These are phyloP conservation scores for Anthonomus grandis DNA, from an alignment of 1,140 invertebrate genomes.

Conservation along the genomic window DNA sequence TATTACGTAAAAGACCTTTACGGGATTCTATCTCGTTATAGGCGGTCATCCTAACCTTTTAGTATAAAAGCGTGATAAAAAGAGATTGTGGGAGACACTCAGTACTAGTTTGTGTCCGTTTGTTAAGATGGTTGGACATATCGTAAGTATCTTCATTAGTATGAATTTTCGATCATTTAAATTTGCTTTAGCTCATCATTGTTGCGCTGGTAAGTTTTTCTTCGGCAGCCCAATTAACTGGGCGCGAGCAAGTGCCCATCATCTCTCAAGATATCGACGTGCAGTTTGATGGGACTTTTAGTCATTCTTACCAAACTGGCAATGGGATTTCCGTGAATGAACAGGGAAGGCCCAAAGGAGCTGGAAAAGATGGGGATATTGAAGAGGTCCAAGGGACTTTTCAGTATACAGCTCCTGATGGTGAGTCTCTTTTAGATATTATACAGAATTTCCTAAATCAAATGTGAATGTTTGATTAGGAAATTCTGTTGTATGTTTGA, in stretches of 20 bases:
- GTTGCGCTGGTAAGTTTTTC: constrained; percentile 6
- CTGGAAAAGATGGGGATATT: constrained; percentile 56
- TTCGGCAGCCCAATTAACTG: constrained; percentile 50
- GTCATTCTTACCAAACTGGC: constrained; percentile 38
- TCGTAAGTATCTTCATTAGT: too few relatives aligned
- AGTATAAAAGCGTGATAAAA: too few relatives aligned
- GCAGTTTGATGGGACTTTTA: constrained; percentile 65
- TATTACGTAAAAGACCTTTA: too few relatives aligned
- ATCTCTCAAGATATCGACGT: constrained; percentile 59
- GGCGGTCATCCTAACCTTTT: too few relatives aligned
- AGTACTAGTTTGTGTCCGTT: too few relatives aligned
- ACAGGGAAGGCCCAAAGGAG: constrained; percentile 44
- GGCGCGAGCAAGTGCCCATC: constrained; percentile 58
- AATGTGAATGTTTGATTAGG: too few relatives aligned
- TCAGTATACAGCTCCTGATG: constrained; percentile 77
- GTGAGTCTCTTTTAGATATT: constrained; percentile 48
- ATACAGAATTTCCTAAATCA: too few relatives aligned
- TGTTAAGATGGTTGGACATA: too few relatives aligned
- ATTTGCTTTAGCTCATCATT: not conserved
- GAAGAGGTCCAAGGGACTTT: constrained; percentile 61
- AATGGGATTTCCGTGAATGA: constrained; percentile 29
- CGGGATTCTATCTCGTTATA: too few relatives aligned
- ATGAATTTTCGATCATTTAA: too few relatives aligned
- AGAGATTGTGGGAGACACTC: too few relatives aligned
- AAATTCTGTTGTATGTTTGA: too few relatives aligned